phyloP scores from a whole-genome alignment of 2,888 invertebrate species.

The Tachina lurida region DNA sequence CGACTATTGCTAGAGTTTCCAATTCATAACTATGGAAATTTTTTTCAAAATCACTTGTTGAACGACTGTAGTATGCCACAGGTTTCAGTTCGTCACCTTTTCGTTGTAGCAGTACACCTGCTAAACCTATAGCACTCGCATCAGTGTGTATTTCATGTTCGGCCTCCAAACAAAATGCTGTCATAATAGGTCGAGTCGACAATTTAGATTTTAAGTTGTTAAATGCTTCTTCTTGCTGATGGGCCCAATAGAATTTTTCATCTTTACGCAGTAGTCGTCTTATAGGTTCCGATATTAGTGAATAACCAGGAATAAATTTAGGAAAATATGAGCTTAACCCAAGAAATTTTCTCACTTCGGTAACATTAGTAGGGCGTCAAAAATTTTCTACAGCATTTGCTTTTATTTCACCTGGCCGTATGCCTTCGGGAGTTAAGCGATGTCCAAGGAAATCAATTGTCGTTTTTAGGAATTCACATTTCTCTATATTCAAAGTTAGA shows the following conservation, averaged over 20 bases:
- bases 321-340: conserved; percentile 59
- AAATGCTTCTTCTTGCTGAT: conserved; percentile 1
- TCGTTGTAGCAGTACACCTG: neutral
- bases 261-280: conserved; percentile 44
- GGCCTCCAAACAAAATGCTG: neutral
- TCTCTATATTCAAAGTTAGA: conserved; percentile 15
- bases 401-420: conserved; percentile 62
- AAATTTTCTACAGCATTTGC: conserved; percentile 54
- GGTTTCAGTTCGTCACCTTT: neutral
- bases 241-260: conserved; percentile 17
- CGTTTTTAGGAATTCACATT: conserved; percentile 64
- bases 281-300: conserved; percentile 60
- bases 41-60: conserved; percentile 3
- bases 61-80: conserved; percentile 26
- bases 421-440: conserved; percentile 50
- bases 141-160: neutral
- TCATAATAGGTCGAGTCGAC: neutral
- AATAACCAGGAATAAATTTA: conserved; percentile 55
- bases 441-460: conserved; percentile 66
- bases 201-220: neutral
- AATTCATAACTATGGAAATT: conserved; percentile 19
- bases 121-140: neutral
- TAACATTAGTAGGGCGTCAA: conserved; percentile 50
- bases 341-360: conserved; percentile 58
- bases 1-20: conserved; percentile 26